Base-by-base conservation (phyloP, 2,113 vertebrate species). In the Puma concolor region DNA sequence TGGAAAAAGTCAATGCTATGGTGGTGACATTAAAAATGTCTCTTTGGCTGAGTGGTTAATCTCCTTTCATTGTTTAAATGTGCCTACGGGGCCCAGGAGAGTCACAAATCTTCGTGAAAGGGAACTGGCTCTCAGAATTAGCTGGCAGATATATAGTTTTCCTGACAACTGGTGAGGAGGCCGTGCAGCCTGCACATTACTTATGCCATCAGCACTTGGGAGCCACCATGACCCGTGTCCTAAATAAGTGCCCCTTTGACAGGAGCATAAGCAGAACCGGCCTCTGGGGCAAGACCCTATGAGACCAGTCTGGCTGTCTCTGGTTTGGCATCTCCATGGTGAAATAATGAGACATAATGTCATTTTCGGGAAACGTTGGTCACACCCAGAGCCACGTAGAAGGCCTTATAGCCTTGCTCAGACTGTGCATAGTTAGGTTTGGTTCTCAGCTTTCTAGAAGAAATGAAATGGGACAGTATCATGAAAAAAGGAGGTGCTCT, bases 51-150 rank as follows among this genome's bases (percentile, higher is more conserved):
- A 95, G 74, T 71, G 76, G 95, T 67, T 91, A 90, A 94, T 97
- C 86, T 88, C 54, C 79, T 97, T 88, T 88, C 66, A 74, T 96
- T 95, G 81, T 96, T 97, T 96, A 91, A 98, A 94, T 97, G 92
- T 92, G 88, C 66, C 91, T 74, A 44, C 76, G 79, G 85, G 71
- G 54, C 93, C 66, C 94, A n/a, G 67, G 84, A 96, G 95, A 97
- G 64, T 94, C 88, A 97, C 95, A 96, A 69, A 98, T 97, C 95
- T 94, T 21, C 81, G 33, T 23, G 96, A 95, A 88, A 57, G 64
- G 82, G 66, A 94, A 77, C 19, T 5, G 27, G 52, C 67, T 97
- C 81, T 96, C 38, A 21, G 91, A 93, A 90, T 86, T 41, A 48
- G 57, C 66, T 71, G 88, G 72, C 54, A 94, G 93, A 93, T 85